These are phyloP conservation scores for Tolypeutes matacus DNA, from an alignment of 2,797 vertebrate species.

Conservation along the genomic window DNA sequence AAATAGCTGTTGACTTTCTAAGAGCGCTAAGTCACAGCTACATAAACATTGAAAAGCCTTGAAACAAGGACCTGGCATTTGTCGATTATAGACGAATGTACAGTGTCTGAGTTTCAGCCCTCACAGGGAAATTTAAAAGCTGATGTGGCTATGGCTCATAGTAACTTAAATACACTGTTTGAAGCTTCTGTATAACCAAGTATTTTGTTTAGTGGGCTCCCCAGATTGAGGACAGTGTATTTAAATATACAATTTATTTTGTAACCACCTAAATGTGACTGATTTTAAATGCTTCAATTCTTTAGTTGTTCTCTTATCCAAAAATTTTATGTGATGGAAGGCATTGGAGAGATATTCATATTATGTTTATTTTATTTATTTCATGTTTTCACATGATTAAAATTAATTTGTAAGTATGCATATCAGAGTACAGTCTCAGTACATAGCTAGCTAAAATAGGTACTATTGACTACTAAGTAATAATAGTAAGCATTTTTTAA, in stretches of 20 bases:
- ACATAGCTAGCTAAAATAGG: not conserved
- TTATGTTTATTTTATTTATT: not conserved
- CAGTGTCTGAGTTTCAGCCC: slow-evolving; percentile 78
- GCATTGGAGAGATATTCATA: not conserved
- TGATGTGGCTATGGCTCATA: slow-evolving; percentile 74
- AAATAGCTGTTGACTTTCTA: slow-evolving; percentile 71
- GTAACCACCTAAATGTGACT: not conserved
- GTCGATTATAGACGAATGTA: slow-evolving; percentile 78
- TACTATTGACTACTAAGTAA: not conserved
- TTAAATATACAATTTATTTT: slow-evolving; percentile 69
- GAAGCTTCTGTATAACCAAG: slow-evolving; percentile 70
- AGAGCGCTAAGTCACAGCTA: slow-evolving; percentile 75
- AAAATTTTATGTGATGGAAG: not conserved
- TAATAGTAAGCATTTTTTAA: not conserved
- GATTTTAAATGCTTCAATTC: not conserved
- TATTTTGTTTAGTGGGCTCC: slow-evolving; percentile 68
- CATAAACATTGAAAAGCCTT: slow-evolving; percentile 74
- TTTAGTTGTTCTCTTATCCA: not conserved
- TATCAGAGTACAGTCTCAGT: not conserved
- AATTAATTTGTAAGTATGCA: not conserved
- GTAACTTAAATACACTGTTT: slow-evolving; percentile 44
- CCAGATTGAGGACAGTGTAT: slow-evolving; percentile 68
- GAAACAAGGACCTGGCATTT: slow-evolving; percentile 77
- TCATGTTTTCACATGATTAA: slow-evolving; percentile 35
- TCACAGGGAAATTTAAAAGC: slow-evolving; percentile 82